Conservation (phyloP, 2,888 invertebrate species). For the Coleophora deauratella region DNA sequence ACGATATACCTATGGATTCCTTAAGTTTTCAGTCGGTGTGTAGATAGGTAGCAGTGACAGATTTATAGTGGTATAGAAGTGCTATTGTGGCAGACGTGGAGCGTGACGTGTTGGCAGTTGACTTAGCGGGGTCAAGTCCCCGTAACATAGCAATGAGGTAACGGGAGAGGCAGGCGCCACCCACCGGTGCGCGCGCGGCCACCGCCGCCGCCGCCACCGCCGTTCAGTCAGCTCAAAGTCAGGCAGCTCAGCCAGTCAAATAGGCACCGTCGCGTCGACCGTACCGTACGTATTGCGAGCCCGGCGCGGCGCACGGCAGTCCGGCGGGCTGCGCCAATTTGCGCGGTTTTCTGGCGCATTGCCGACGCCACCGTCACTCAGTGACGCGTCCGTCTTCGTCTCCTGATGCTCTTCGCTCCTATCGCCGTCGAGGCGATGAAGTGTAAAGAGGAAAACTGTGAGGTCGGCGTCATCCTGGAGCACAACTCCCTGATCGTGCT, state of each 20-base stretch:
- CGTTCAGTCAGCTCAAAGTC: slow-evolving; percentile 23
- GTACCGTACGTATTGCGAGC: slow-evolving; percentile 51
- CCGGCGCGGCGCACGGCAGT: slow-evolving; percentile 51
- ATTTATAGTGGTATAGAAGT: too few relatives aligned
- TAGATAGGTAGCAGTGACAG: too few relatives aligned
- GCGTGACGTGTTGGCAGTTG: slow-evolving; percentile 23
- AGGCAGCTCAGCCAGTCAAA: slow-evolving; percentile 55
- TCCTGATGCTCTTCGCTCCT: slow-evolving; percentile 70
- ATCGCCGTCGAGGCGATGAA: slow-evolving; percentile 73
- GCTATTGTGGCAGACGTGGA: too few relatives aligned
- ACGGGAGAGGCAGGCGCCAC: slow-evolving; percentile 69
- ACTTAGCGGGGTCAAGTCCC: slow-evolving; percentile 63
- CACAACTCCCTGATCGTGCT: slow-evolving; percentile 69
- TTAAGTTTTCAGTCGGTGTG: too few relatives aligned
- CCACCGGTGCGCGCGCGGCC: slow-evolving; percentile 64
- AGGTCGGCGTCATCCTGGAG: slow-evolving; percentile 69
- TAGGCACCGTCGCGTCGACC: slow-evolving; percentile 59
- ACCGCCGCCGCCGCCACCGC: slow-evolving; percentile 39
- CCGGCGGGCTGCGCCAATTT: slow-evolving; percentile 62
- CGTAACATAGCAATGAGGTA: slow-evolving; percentile 68
- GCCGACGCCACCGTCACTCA: slow-evolving; percentile 33
- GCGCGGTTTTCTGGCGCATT: slow-evolving; percentile 44
- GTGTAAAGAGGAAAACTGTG: slow-evolving; percentile 74
- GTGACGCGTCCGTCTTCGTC: slow-evolving; percentile 54
- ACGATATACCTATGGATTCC: too few relatives aligned